Evolutionary conservation across 2,888 invertebrate genomes (phyloP).

Genomic region (Acleris emargana): DNA sequence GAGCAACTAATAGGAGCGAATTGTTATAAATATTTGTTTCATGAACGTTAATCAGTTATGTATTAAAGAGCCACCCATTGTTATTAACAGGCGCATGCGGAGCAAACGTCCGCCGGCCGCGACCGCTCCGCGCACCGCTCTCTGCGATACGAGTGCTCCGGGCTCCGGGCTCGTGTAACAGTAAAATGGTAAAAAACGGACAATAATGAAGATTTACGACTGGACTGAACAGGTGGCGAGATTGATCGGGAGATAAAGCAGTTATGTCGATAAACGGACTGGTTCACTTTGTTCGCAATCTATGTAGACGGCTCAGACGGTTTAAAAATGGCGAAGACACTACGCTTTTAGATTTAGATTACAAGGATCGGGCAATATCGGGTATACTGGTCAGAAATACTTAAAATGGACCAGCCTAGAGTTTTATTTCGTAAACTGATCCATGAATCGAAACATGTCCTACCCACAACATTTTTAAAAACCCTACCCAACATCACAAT

Average conservation of each 20-base stretch:
- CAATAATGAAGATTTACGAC: constrained; percentile 75
- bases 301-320: constrained; percentile 19
- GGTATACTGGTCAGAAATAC: too few relatives aligned
- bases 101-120: constrained; percentile 9
- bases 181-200: constrained; percentile 68
- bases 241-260: constrained; percentile 63
- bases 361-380: too few relatives aligned
- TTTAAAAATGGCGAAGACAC: constrained; percentile 17
- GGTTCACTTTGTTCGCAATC: constrained; percentile 53
- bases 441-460: too few relatives aligned
- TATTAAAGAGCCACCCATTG: neutral
- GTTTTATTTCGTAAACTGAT: too few relatives aligned
- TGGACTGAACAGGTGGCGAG: constrained; percentile 66
- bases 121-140: constrained; percentile 12
- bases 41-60: neutral
- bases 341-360: neutral
- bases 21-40: neutral
- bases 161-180: constrained; percentile 55
- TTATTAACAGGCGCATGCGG: neutral
- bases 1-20: too few relatives aligned
- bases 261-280: constrained; percentile 55
- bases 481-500: too few relatives aligned
- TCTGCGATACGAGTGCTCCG: constrained; percentile 46
- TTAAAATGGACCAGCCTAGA: too few relatives aligned
- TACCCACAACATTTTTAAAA: too few relatives aligned